Conservation (phyloP, 2,888 invertebrate species). For the Polyploca ridens region DNA sequence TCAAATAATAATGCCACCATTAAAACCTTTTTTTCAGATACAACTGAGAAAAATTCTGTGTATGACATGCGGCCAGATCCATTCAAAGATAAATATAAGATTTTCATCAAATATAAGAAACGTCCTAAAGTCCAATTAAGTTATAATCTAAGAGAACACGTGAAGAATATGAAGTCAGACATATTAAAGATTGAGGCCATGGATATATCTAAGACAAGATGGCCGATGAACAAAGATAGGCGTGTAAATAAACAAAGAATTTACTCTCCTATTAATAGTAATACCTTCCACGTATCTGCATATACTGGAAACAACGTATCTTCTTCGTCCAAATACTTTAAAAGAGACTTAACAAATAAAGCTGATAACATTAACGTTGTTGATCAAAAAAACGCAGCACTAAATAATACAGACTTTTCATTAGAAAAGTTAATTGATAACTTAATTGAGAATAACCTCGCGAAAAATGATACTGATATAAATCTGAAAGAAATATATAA, state of each 20-base stretch:
- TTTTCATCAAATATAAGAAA: conserved; percentile 60
- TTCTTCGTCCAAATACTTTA: conserved; percentile 50
- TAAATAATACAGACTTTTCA: conserved; percentile 46
- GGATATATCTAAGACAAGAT: conserved; percentile 61
- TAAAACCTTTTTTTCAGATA: conserved; percentile 12
- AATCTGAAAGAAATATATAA: conserved; percentile 17
- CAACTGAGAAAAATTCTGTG: conserved; percentile 21
- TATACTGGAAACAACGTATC: conserved; percentile 29
- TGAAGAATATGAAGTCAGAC: conserved; percentile 61
- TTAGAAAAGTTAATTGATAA: conserved; percentile 63
- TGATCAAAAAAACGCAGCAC: conserved; percentile 40
- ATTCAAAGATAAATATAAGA: conserved; percentile 61
- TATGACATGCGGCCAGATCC: conserved; percentile 47
- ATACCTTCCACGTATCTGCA: conserved; percentile 33
- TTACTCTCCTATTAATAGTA: conserved; percentile 20
- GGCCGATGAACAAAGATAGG: conserved; percentile 57
- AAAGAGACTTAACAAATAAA: conserved; percentile 55
- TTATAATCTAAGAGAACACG: conserved; percentile 67
- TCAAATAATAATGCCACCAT: neutral
- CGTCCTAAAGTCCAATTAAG: conserved; percentile 63
- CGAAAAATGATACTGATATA: conserved; percentile 29
- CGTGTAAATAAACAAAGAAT: conserved; percentile 32
- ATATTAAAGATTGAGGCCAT: conserved; percentile 46
- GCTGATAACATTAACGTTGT: conserved; percentile 39
- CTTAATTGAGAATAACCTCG: conserved; percentile 56